Percentiles rank a stretch among this genome's conserved stretches.
These are phyloP conservation scores for Micrastur ruficollis DNA, from an alignment of 2,797 vertebrate genomes.

Conservation along the genomic window DNA sequence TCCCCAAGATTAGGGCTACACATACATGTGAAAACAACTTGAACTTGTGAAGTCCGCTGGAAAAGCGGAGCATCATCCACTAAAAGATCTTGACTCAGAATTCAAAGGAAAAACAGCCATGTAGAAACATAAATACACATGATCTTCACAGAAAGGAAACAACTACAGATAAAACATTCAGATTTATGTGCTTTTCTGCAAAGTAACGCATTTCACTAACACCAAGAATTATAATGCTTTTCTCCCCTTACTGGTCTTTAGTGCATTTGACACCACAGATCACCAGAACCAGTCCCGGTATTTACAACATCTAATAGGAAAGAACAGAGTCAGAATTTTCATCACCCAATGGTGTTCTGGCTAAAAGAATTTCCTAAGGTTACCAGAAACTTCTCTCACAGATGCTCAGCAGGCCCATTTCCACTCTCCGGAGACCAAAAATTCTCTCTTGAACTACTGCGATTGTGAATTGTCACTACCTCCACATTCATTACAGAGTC, in stretches of 20 bases:
- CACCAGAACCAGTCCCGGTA: background rate
- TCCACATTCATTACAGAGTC: conserved; percentile 21
- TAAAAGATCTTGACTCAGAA: background rate
- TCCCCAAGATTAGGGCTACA: background rate
- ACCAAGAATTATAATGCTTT: background rate
- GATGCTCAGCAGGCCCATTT: background rate
- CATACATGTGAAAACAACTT: background rate
- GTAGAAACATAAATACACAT: background rate
- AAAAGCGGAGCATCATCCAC: background rate
- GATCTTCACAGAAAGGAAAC: background rate
- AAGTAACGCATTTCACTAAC: background rate
- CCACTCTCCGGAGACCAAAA: background rate
- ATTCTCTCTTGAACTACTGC: background rate
- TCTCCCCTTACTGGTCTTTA: background rate
- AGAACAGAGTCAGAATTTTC: background rate
- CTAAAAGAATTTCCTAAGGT: background rate
- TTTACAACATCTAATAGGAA: background rate
- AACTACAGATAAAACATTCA: background rate
- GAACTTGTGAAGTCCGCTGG: background rate
- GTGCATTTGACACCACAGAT: background rate
- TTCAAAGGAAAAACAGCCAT: background rate
- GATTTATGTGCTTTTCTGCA: background rate
- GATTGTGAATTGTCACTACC: conserved; percentile 4
- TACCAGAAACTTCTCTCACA: background rate
- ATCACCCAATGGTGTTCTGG: background rate